Conservation (phyloP, 2,888 invertebrate genomes). For the Euplagia quadripunctaria region DNA sequence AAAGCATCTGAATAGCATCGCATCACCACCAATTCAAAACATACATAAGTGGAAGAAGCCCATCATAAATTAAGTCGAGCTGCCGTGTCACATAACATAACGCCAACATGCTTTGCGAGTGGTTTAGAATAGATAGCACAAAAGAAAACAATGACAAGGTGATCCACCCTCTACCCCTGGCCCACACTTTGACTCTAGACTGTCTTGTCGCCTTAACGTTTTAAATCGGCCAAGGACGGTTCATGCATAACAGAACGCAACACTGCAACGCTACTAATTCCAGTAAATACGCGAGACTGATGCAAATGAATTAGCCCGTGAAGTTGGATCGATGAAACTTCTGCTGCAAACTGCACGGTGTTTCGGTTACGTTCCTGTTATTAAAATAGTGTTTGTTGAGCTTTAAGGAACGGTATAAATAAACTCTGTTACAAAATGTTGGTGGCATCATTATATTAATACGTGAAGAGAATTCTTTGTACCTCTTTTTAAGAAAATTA, state of each 20-base stretch:
- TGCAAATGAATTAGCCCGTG: slow-evolving; percentile 59
- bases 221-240: slow-evolving; percentile 81
- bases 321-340: slow-evolving; percentile 57
- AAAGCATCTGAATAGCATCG: no score
- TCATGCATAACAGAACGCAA: slow-evolving; percentile 60
- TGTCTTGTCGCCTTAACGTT: slow-evolving; percentile 73
- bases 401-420: neutral
- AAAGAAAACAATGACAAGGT: slow-evolving; percentile 74
- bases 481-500: no score
- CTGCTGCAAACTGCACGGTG: slow-evolving; percentile 33
- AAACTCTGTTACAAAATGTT: neutral
- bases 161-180: slow-evolving; percentile 67
- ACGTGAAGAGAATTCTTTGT: no score
- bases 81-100: slow-evolving; percentile 11
- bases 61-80: no score
- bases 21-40: slow-evolving; percentile 17
- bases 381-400: slow-evolving; percentile 1
- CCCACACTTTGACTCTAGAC: slow-evolving; percentile 54
- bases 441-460: no score
- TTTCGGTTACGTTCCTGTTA: slow-evolving; percentile 16
- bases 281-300: slow-evolving; percentile 50
- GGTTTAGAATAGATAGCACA: slow-evolving; percentile 61
- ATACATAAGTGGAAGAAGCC: no score
- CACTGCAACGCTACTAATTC: slow-evolving; percentile 56
- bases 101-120: slow-evolving; percentile 54